Evolutionary conservation across 2,888 invertebrate species (phyloP).

Genomic region (Synergus gifuensis): DNA sequence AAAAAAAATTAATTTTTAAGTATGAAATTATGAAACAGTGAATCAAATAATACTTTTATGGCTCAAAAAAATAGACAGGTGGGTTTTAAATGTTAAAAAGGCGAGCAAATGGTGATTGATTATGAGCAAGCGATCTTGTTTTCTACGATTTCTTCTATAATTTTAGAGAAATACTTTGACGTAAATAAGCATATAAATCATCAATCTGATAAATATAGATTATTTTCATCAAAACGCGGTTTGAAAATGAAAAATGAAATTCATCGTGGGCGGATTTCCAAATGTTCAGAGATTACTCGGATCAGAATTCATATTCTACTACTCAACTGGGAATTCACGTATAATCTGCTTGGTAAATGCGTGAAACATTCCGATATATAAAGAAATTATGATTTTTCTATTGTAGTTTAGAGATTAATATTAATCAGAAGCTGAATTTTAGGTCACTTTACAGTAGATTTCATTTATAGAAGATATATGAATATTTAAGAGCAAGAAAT

Average conservation of each 20-base stretch:
- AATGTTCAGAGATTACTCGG: neutral
- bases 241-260: neutral
- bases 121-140: neutral
- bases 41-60: no score
- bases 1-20: no score
- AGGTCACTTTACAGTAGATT: neutral
- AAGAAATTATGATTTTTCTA: neutral
- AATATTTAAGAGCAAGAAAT: no score
- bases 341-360: neutral
- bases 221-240: neutral
- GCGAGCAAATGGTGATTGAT: no score
- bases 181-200: neutral
- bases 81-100: no score
- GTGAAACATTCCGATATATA: neutral
- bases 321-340: neutral
- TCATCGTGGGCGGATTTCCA: slow-evolving; percentile 9
- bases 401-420: neutral
- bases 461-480: no score
- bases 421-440: neutral
- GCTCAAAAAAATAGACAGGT: no score
- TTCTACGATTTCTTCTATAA: neutral
- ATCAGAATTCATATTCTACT: slow-evolving; percentile 8
- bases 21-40: no score
- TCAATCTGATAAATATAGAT: neutral
- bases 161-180: neutral